Base-by-base conservation (phyloP, 1,140 invertebrate genomes). In the Neodiprion virginianus region DNA sequence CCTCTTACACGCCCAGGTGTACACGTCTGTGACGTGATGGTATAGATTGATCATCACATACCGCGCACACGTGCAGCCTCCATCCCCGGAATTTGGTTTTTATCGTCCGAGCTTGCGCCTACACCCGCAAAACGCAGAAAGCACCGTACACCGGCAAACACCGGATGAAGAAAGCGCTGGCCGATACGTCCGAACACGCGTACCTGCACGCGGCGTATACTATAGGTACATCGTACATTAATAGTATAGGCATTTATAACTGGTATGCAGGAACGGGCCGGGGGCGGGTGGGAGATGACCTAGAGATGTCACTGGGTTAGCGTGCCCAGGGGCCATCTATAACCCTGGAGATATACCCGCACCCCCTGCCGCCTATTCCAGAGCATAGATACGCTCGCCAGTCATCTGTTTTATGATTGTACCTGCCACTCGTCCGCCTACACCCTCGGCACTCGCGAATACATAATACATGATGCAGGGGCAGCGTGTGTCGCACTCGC, bases 291-390 rank as follows among this genome's bases (percentile, higher is more conserved):
- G 21, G 40, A 70, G 75, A 72, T 86, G 85, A 86, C 84, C 85
- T 86, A 86, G 85, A 86, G 84, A 82, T 84, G 85, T 86, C 84
- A 85, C 81, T 84, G 80, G 83, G 84, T 81, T 86, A 83, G 84
- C 85, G 85, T 86, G 85, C 76, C 80, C 82, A 81, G 78, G 77
- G 80, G 81, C 83, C 83, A 86, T 86, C 84, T 79, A 84, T 86
- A 85, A 85, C 75, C 72, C 76, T 78, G 81, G 81, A 81, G 76
- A 76, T 72, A 67, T 74, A 81, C 77, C 70, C 12, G 11, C 28
- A 71, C 70, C 70, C 48, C n/a, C 28, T 40, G n/a, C 12, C 70
- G 11, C 70, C 53, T 17, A 61, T 61, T 61, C 8, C n/a, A 12
- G 11, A 61, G 11, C n/a, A 50, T 71, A 17, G n/a, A 71, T 61